Percentiles rank a stretch among this genome's conserved stretches.
These are phyloP conservation scores for Papilio aristodemus DNA, from an alignment of 1,140 invertebrate genomes.

Conservation along the genomic window DNA sequence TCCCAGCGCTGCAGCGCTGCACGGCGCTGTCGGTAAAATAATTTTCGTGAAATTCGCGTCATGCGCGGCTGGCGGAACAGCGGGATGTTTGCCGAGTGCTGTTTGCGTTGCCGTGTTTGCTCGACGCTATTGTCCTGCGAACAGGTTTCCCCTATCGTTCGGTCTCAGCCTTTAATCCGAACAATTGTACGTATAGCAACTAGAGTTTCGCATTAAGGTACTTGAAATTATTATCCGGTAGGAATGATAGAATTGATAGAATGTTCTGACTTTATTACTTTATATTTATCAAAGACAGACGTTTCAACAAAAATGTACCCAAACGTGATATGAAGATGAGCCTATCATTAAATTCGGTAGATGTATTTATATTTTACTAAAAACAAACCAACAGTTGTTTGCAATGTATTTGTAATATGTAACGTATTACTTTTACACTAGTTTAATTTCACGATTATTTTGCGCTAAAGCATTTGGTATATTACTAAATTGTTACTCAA, in stretches of 20 bases:
- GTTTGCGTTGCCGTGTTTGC: slow-evolving; percentile 64
- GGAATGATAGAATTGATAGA: no score
- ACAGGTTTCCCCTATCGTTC: slow-evolving; percentile 41
- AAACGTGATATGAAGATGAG: no score
- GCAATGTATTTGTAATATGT: not conserved
- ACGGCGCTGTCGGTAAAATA: slow-evolving; percentile 42
- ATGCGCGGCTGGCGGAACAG: slow-evolving; percentile 38
- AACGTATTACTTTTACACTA: not conserved
- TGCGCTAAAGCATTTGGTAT: not conserved
- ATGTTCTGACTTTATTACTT: not conserved
- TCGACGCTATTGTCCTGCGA: slow-evolving; percentile 52
- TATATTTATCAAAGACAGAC: no score
- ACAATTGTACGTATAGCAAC: slow-evolving; percentile 27
- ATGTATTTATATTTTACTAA: no score
- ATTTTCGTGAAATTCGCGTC: slow-evolving; percentile 38
- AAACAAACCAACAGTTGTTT: not conserved
- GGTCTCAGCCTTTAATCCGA: slow-evolving; percentile 48
- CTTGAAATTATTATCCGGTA: not conserved
- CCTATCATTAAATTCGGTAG: no score
- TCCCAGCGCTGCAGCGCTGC: slow-evolving; percentile 2
- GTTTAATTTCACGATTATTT: not conserved
- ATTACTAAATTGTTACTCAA: not conserved
- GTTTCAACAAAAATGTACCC: no score
- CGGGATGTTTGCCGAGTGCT: slow-evolving; percentile 53
- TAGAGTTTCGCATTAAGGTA: slow-evolving; percentile 4